Evolutionary conservation across 2,113 vertebrate genomes (phyloP), one percentile per base, ranked within the genome.

Genomic region (Phrynosoma blainvillii): DNA sequence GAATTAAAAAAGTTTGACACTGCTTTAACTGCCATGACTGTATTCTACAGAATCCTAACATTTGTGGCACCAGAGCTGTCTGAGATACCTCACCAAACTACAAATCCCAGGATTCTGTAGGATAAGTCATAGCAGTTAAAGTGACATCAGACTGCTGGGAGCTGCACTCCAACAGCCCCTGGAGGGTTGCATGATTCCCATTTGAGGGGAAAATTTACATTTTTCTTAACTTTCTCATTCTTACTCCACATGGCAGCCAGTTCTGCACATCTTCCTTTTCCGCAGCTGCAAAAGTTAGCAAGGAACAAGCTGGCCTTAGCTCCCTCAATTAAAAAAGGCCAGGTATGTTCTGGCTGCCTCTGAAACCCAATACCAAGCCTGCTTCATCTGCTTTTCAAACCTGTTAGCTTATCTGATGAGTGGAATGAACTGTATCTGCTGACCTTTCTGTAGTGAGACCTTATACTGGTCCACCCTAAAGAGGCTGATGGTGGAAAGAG

Each of bases 401-500:
- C 23, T 25, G 0, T 68, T 42, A 3, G 62, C 36, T 56, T 84
- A 84, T 86, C 80, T 5, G 36, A 54, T 4, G 73, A 83, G 27
- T 56, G 40, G 0, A 65, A 73, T 0, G 21, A 12, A 68, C 73
- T 18, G 10, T 80, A 16, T 52, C 27, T 40, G 1, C 0, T 40
- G 42, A 80, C 18, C 47, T 54, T 42, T 66, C 52, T 56, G 30
- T 66, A 25, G 0, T 25, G 30, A 54, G 36, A 9, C 25, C 73
- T 71, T 65, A 68, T 52, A 62, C 18, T 32, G 84, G 42, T 65
- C 32, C 3, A 0, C 3, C 1, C 0, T 0, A 12, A 66, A 36
- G 40, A 62, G 9, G 42, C 0, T 0, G 32, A 47, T 88, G 36
- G 66, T 0, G 0, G 65, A 82, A 91, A 32, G 74, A 89, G 74